A percentile compares a stretch with the other conserved stretches of the same genome.
Evolutionary conservation across 1,140 invertebrate genomes (phyloP).

Genomic region (Anastatus disparis): DNA sequence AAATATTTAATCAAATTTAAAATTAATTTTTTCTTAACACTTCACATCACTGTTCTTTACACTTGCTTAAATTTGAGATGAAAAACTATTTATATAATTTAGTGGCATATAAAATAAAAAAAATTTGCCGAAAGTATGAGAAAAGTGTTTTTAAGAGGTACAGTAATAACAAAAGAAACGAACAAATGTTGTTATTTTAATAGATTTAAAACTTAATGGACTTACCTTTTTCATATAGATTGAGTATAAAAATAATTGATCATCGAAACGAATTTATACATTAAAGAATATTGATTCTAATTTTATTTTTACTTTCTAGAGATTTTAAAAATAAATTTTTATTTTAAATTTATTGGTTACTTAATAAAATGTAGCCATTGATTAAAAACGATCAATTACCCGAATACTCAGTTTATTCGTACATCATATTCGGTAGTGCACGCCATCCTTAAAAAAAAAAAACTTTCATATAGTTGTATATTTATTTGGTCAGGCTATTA

Average conservation of each 20-base stretch:
- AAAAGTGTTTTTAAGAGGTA: neutral
- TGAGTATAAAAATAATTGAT: conserved; percentile 15
- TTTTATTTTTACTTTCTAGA: too few relatives aligned
- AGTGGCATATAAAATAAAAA: neutral
- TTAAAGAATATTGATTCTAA: neutral
- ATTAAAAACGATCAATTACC: conserved; percentile 22
- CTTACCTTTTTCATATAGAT: neutral
- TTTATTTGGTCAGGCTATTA: conserved; percentile 3
- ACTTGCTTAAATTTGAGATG: neutral
- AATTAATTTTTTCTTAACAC: conserved; percentile 1
- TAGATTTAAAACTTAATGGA: conserved; percentile 1
- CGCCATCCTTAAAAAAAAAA: conserved; percentile 16
- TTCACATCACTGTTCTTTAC: neutral
- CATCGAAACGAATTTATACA: neutral
- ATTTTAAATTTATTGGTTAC: too few relatives aligned
- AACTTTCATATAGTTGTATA: conserved; percentile 1
- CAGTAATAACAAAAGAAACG: neutral
- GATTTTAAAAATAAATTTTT: too few relatives aligned
- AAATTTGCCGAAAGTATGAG: neutral
- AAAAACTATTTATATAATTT: neutral
- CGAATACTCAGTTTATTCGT: neutral
- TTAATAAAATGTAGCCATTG: too few relatives aligned
- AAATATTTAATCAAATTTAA: neutral
- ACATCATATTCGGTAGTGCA: neutral
- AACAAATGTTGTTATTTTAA: conserved; percentile 1